Evolutionary conservation across 2,888 invertebrate genomes (phyloP).

Genomic region (Hemicrepidius hirtus): DNA sequence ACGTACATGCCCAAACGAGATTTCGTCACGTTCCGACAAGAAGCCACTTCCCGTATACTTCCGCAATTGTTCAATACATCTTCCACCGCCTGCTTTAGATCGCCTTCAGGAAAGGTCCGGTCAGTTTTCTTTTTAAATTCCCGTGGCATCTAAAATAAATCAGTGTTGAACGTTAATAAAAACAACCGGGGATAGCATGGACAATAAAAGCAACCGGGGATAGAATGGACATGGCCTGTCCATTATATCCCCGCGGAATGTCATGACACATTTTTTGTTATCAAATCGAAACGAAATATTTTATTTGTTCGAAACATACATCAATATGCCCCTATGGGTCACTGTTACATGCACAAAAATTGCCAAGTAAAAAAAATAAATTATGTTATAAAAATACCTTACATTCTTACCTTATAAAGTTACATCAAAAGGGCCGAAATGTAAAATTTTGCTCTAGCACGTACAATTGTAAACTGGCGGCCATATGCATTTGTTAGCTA

Average conservation of each 20-base stretch:
- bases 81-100: constrained; percentile 4
- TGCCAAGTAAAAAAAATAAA: not conserved
- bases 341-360: not conserved
- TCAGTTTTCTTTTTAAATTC: not conserved
- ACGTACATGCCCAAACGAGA: not conserved
- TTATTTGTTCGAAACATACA: not conserved
- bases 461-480: constrained; percentile 4
- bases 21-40: constrained; percentile 1
- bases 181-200: not conserved
- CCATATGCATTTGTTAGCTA: constrained; percentile 6
- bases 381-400: not conserved
- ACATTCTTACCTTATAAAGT: constrained; percentile 6
- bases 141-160: not conserved
- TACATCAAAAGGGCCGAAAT: not conserved
- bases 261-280: not conserved
- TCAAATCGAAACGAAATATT: not conserved
- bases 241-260: not conserved
- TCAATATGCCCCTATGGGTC: not conserved
- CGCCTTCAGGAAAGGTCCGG: constrained; percentile 11
- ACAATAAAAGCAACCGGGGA: too few relatives aligned
- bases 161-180: not conserved
- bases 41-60: not conserved
- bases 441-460: not conserved
- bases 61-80: constrained; percentile 1
- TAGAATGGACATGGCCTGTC: too few relatives aligned